A percentile compares a stretch with the other conserved stretches of the same genome.
Conservation (phyloP, 92 coral and sea anemone genomes). For the Zoanthus gigantus region DNA sequence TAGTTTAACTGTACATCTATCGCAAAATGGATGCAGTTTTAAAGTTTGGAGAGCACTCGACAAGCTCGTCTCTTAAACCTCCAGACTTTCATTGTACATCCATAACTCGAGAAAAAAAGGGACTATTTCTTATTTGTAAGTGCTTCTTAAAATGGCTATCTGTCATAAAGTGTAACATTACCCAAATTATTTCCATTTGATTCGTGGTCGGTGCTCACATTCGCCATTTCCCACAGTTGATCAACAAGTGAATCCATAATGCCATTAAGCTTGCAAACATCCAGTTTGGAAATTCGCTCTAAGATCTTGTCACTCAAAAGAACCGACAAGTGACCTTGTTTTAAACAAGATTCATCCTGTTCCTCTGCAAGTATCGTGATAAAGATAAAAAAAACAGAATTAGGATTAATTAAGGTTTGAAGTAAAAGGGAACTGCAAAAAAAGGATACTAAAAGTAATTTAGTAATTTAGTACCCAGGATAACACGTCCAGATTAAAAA, state of each 20-base stretch:
- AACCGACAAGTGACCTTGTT: conserved; percentile 68
- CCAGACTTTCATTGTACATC: no score
- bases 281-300: conserved; percentile 69
- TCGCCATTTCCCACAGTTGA: conserved; percentile 61
- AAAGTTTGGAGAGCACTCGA: no score
- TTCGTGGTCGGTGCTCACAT: conserved; percentile 16
- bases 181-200: conserved; percentile 13
- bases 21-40: no score
- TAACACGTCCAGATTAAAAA: no score
- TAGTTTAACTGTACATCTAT: no score
- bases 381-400: neutral
- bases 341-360: conserved; percentile 46
- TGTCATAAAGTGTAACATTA: neutral
- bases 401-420: neutral
- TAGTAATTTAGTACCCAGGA: no score
- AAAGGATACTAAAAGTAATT: no score
- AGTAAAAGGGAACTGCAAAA: no score
- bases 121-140: neutral
- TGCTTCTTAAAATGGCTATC: neutral
- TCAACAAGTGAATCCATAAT: conserved; percentile 54
- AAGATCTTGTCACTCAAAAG: conserved; percentile 65
- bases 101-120: no score
- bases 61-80: no score
- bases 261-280: conserved; percentile 47
- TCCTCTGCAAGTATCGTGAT: conserved; percentile 19